Percentiles rank a stretch among this genome's conserved stretches.
These are phyloP conservation scores for Muscidifurax raptorellus DNA, from an alignment of 1,140 invertebrate genomes.

Conservation along the genomic window DNA sequence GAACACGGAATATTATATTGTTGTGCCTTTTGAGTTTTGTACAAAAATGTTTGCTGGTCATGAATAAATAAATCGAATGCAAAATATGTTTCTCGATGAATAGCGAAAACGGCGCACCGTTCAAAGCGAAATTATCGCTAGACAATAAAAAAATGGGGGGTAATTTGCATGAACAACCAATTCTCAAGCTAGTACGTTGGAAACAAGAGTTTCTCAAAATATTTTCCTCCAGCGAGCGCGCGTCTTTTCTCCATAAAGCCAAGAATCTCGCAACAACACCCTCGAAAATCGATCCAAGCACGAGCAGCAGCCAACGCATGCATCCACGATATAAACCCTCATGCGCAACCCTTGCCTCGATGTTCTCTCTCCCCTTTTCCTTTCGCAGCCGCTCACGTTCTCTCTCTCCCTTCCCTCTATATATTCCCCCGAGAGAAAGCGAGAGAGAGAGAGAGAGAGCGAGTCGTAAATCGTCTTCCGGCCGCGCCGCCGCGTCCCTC, in stretches of 20 bases:
- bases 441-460: neutral
- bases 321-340: neutral
- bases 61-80: no score
- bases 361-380: slow-evolving; percentile 42
- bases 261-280: neutral
- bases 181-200: no score
- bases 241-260: neutral
- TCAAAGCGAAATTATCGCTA: no score
- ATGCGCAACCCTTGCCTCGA: neutral
- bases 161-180: no score
- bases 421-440: neutral
- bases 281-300: neutral
- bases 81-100: no score
- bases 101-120: no score
- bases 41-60: no score
- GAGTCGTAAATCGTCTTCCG: slow-evolving; percentile 60
- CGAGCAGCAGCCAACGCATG: neutral
- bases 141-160: no score
- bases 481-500: slow-evolving; percentile 52
- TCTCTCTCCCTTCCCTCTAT: neutral
- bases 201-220: neutral
- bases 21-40: no score
- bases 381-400: slow-evolving; percentile 51
- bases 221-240: neutral
- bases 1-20: no score